phyloP scores from a whole-genome alignment of 2,797 vertebrate species.

The Notoglanidium macrostoma region DNA sequence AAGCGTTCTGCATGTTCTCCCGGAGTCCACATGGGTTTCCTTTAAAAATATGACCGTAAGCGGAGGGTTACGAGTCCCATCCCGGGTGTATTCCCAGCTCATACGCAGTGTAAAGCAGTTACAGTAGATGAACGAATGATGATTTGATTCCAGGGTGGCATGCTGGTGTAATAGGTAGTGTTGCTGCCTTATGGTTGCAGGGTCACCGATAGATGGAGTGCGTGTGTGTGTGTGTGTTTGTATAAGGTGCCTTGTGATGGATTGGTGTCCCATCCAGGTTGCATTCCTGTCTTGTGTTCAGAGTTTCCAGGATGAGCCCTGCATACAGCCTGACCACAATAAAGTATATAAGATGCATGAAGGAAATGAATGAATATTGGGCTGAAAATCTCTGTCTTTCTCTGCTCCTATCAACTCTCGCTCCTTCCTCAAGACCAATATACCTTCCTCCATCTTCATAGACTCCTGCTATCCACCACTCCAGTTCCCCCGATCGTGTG shows the following conservation, averaged over 20 bases:
- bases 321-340: background rate
- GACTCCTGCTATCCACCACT: conserved; percentile 13
- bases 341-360: background rate
- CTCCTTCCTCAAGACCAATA: background rate
- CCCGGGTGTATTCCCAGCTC: background rate
- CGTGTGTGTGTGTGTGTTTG: background rate
- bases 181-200: background rate
- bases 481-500: conserved; percentile 3
- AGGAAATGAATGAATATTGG: background rate
- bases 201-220: background rate
- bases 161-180: background rate
- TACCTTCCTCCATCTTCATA: conserved; percentile 6
- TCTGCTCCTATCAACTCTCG: background rate
- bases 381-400: background rate
- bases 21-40: background rate
- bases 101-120: background rate
- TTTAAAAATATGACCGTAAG: background rate
- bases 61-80: background rate
- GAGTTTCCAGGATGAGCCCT: background rate
- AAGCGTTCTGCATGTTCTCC: background rate
- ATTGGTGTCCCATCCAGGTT: background rate
- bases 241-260: background rate
- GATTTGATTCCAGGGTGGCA: background rate
- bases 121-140: background rate
- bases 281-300: background rate